Base-by-base conservation (phyloP, 2,797 vertebrate genomes). In the Ibycter americanus region DNA sequence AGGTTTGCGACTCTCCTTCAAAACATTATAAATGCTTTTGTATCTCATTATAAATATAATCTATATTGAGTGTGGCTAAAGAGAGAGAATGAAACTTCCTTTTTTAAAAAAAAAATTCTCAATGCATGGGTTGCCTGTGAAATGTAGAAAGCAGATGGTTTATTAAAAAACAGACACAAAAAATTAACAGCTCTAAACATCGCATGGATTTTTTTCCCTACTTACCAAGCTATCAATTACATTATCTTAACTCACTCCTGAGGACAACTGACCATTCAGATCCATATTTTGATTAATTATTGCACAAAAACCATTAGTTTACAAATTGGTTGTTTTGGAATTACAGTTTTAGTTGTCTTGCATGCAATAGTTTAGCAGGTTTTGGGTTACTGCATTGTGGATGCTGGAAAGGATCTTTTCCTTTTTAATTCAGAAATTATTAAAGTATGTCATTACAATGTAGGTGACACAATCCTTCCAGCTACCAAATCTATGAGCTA, bases 401-500 rank as follows among this genome's bases (percentile, higher is more conserved):
- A 49, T 59, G 44, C 25, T 32, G 34, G 59, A 70, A 95, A 90
- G 32, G 58, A 55, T 29, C n/a, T 59, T 88, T 74, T 82, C 23
- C 11, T 52, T 90, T 73, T 82, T 21, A 87, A 96, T 56, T 52
- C 2, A 21, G 59, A 91, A 93, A 81, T 26, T 19, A 79, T 72
- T 83, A 25, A 76, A 82, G 27, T 70, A 67, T 66, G 61, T 16
- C 83, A 87, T 90, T 85, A 44, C 61, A 83, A 61, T n/a, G 36
- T 10, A 68, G 76, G 87, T 31, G 12, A 87, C 12, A 22, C 59
- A 78, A 7, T 86, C 58, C 81, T 95, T 89, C 76, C 89, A 93
- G 70, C 73, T 94, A 88, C 87, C 79, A 93, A 77, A 82, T 52
- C 40, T 44, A 59, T 84, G 96, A 95, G 80, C 70, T 93, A 90